Evolutionary conservation across 2,797 vertebrate species (phyloP).

Genomic region (Loris lydekkerianus): DNA sequence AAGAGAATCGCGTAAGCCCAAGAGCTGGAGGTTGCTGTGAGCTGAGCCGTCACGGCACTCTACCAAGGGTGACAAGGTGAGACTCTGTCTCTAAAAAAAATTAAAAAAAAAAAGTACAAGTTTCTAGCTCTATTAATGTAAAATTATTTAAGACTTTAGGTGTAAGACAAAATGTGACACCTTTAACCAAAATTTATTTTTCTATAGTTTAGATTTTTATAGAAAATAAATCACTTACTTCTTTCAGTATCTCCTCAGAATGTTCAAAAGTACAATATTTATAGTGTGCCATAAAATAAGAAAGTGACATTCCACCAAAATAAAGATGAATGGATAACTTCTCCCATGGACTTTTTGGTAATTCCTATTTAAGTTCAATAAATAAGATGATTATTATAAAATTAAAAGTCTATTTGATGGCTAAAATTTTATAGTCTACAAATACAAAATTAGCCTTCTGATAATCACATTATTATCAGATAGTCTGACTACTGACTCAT

Average conservation of each 20-base stretch:
- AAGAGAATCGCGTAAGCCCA: too few relatives aligned
- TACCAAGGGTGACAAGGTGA: too few relatives aligned
- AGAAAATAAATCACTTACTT: slow-evolving; percentile 83
- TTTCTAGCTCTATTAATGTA: background rate
- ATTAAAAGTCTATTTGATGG: slow-evolving; percentile 43
- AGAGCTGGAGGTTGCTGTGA: too few relatives aligned
- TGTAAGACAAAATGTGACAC: slow-evolving; percentile 29
- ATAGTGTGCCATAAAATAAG: slow-evolving; percentile 92
- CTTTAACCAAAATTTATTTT: slow-evolving; percentile 53
- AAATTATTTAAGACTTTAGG: slow-evolving; percentile 14
- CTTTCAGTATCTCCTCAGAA: slow-evolving; percentile 71
- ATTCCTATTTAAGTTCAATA: slow-evolving; percentile 88
- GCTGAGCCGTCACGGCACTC: too few relatives aligned
- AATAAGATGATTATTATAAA: slow-evolving; percentile 47
- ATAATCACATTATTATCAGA: background rate
- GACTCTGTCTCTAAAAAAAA: too few relatives aligned
- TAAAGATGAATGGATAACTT: slow-evolving; percentile 90
- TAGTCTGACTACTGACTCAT: background rate
- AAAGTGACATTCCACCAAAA: slow-evolving; percentile 91
- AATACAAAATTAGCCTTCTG: slow-evolving; percentile 15
- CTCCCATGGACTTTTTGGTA: slow-evolving; percentile 88
- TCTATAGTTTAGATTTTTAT: slow-evolving; percentile 44
- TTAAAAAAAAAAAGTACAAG: slow-evolving; percentile 4
- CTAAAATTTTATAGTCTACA: slow-evolving; percentile 41
- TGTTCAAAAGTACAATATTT: slow-evolving; percentile 88